These are phyloP conservation scores for Belgica antarctica DNA, from an alignment of 2,888 invertebrate genomes.

Conservation along the genomic window DNA sequence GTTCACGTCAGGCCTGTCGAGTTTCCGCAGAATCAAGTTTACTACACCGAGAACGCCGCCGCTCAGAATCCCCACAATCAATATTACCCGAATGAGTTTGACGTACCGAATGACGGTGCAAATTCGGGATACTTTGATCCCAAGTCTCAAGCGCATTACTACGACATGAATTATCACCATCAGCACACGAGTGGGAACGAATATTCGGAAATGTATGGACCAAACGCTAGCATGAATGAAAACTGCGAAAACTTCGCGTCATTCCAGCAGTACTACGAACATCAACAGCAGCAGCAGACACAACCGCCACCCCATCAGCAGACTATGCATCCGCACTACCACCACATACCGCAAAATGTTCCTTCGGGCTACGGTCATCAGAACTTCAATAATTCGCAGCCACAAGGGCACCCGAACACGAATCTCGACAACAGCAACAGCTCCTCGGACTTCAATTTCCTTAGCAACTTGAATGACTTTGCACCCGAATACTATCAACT, in stretches of 20 bases:
- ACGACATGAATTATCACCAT: constrained; percentile 49
- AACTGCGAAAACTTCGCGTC: constrained; percentile 47
- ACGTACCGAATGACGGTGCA: constrained; percentile 49
- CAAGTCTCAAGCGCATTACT: constrained; percentile 51
- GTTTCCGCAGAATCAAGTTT: constrained; percentile 40
- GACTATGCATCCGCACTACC: constrained; percentile 47
- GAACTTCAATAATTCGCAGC: constrained; percentile 54
- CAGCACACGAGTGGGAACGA: constrained; percentile 45
- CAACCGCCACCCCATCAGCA: constrained; percentile 51
- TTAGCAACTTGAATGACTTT: constrained; percentile 88
- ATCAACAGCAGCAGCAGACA: constrained; percentile 47
- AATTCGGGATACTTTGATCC: constrained; percentile 50
- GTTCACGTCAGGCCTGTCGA: constrained; percentile 47
- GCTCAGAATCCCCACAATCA: constrained; percentile 48
- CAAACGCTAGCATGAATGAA: constrained; percentile 42
- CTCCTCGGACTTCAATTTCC: constrained; percentile 91
- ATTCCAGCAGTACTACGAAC: constrained; percentile 47
- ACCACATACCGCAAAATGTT: constrained; percentile 46
- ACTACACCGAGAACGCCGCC: constrained; percentile 40
- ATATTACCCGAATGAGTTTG: constrained; percentile 49
- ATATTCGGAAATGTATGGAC: constrained; percentile 37
- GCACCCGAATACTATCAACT: constrained; percentile 81
- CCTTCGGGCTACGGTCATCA: constrained; percentile 46
- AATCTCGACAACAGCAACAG: constrained; percentile 75
- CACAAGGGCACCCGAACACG: constrained; percentile 54